Percentiles rank a stretch among this genome's conserved stretches.
These are phyloP conservation scores for Dissostichus mawsoni DNA, from an alignment of 2,113 vertebrate genomes.

Conservation along the genomic window DNA sequence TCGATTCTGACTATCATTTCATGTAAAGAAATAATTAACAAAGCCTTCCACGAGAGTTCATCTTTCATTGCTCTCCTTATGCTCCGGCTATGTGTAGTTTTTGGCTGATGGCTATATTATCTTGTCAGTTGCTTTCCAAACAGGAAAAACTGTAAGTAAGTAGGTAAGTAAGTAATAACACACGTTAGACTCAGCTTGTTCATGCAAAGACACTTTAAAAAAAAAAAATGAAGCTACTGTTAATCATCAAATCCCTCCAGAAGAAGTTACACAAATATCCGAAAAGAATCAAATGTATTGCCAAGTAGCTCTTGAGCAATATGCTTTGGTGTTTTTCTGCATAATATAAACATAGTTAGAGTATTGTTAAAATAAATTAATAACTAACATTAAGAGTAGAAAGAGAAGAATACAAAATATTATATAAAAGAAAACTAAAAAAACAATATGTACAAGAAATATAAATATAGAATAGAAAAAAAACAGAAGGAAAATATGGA, in stretches of 20 bases:
- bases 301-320: no score
- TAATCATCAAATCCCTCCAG: background rate
- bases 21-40: conserved; percentile 68
- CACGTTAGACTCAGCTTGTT: conserved; percentile 6
- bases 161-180: conserved; percentile 30
- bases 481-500: no score
- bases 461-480: no score
- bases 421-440: no score
- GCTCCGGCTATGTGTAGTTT: conserved; percentile 54
- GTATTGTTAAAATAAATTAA: no score
- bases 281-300: no score
- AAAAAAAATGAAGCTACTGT: no score
- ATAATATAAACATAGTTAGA: no score
- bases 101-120: conserved; percentile 58
- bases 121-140: conserved; percentile 36
- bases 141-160: conserved; percentile 33
- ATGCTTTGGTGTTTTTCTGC: no score
- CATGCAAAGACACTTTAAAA: conserved; percentile 9
- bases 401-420: no score
- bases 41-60: conserved; percentile 66
- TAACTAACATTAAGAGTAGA: no score
- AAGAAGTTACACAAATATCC: background rate
- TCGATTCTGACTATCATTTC: conserved; percentile 76
- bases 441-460: no score
- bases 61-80: conserved; percentile 66